Percentiles rank a stretch among this genome's conserved stretches.
Evolutionary conservation across 1,140 invertebrate species (phyloP).

Genomic region (Drosophila ercepeae): DNA sequence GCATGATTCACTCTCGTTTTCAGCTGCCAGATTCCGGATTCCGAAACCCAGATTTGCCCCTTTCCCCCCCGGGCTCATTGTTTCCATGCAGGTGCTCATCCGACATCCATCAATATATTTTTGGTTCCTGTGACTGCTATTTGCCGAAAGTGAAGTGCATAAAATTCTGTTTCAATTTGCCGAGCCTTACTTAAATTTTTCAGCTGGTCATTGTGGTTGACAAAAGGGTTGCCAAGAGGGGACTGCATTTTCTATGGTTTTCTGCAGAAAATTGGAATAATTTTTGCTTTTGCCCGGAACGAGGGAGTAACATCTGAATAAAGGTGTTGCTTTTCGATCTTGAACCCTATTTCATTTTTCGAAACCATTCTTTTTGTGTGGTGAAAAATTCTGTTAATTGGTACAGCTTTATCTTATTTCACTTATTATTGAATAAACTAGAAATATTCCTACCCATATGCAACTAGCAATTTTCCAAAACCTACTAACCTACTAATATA

Average conservation of each 20-base stretch:
- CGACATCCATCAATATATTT: conserved; percentile 61
- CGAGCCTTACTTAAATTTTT: conserved; percentile 53
- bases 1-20: conserved; percentile 32
- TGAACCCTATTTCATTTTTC: conserved; percentile 53
- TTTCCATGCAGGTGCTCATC: conserved; percentile 44
- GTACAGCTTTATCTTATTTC: conserved; percentile 12
- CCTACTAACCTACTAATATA: too few relatives aligned
- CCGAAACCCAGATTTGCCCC: conserved; percentile 36
- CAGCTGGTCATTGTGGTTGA: conserved; percentile 66
- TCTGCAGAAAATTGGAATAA: conserved; percentile 46
- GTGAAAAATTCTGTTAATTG: conserved; percentile 31
- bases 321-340: conserved; percentile 44
- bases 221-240: conserved; percentile 24
- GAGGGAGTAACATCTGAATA: conserved; percentile 27
- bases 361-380: conserved; percentile 5
- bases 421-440: too few relatives aligned
- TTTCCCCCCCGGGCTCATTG: not conserved
- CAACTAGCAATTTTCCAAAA: too few relatives aligned
- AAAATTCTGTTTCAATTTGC: conserved; percentile 54
- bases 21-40: conserved; percentile 40
- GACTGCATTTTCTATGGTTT: conserved; percentile 28
- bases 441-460: too few relatives aligned
- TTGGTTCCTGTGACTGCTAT: conserved; percentile 20
- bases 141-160: conserved; percentile 66
- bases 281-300: conserved; percentile 34